Percentiles rank a stretch among this genome's conserved stretches.
Evolutionary conservation across 2,888 invertebrate species (phyloP).

Genomic region (Reticulitermes lucifugus): DNA sequence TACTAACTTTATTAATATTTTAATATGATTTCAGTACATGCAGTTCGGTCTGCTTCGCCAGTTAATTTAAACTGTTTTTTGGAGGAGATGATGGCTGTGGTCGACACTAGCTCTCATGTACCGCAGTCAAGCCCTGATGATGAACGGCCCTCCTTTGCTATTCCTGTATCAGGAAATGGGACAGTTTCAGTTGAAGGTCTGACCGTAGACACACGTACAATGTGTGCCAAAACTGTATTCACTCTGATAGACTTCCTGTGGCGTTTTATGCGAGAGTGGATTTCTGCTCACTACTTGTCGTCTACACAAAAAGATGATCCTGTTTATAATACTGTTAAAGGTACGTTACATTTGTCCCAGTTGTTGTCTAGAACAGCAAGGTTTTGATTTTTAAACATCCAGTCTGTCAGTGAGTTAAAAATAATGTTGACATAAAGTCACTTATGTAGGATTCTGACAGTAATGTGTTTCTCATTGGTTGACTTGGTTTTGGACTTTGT

Average conservation of each 20-base stretch:
- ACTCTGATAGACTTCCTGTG: constrained; percentile 81
- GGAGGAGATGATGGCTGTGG: constrained; percentile 41
- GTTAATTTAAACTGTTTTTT: constrained; percentile 2
- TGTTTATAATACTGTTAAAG: not conserved
- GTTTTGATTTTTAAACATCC: too few species aligned
- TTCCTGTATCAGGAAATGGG: too few species aligned
- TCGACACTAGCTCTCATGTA: not conserved
- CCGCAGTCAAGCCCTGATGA: not conserved
- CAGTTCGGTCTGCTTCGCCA: not conserved
- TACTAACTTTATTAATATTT: too few species aligned
- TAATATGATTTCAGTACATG: constrained; percentile 33
- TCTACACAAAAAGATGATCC: not conserved
- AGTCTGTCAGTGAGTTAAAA: too few species aligned
- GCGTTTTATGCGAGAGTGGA: constrained; percentile 78
- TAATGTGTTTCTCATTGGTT: too few species aligned
- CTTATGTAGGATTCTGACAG: too few species aligned
- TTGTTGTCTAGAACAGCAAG: too few species aligned
- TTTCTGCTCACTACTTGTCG: not conserved
- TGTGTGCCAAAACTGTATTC: constrained; percentile 65
- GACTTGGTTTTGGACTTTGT: too few species aligned
- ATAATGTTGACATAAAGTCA: too few species aligned
- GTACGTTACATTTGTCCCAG: not conserved
- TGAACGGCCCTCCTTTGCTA: not conserved
- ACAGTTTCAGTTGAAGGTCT: not conserved
- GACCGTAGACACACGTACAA: not conserved